phyloP scores from a whole-genome alignment of 2,113 vertebrate species.

The Gavia stellata region DNA sequence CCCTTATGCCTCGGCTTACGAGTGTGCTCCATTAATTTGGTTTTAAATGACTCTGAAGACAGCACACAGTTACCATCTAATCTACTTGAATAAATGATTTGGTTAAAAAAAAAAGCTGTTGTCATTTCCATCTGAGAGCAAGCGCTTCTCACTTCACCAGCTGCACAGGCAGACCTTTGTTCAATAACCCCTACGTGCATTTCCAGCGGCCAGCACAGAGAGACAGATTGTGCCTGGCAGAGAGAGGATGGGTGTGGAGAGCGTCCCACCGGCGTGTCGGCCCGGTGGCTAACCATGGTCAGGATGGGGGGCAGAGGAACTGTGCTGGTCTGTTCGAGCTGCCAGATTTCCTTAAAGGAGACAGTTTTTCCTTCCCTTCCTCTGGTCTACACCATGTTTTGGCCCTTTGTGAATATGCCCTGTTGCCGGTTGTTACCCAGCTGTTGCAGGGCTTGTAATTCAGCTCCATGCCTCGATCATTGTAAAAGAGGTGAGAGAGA shows the following conservation, averaged over 20 bases:
- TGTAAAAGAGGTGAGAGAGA: neutral
- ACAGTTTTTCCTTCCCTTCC: neutral
- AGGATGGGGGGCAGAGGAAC: neutral
- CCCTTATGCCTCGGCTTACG: neutral
- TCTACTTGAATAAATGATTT: neutral
- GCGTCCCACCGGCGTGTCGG: fast-evolving
- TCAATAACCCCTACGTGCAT: neutral
- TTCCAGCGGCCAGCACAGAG: neutral
- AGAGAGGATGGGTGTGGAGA: neutral
- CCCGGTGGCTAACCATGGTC: fast-evolving
- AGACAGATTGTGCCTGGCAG: neutral
- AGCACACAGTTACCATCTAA: neutral
- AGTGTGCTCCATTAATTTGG: neutral
- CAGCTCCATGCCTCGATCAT: neutral
- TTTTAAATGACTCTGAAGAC: neutral
- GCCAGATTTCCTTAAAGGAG: neutral
- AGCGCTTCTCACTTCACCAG: neutral
- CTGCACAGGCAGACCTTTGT: neutral
- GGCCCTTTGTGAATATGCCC: fast-evolving
- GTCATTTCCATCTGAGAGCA: fast-evolving
- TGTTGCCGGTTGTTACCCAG: neutral
- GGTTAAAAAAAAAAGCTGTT: neutral
- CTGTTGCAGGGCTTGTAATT: neutral
- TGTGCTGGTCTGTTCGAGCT: neutral
- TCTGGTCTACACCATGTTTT: neutral